Conservation (phyloP, 2,113 vertebrate genomes). For the Chloropsis cyanopogon region DNA sequence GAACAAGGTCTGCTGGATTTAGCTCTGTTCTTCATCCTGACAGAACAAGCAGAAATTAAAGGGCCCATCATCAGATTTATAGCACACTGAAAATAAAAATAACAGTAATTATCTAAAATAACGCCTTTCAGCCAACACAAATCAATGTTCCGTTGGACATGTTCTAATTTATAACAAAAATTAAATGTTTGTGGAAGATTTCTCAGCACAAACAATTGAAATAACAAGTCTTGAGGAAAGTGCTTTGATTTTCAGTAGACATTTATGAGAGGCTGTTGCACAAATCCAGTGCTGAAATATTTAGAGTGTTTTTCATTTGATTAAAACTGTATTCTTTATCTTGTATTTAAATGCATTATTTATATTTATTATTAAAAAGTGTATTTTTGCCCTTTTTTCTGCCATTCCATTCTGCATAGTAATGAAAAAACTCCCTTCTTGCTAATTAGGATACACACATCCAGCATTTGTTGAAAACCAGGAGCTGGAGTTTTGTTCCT, state of each 20-base stretch:
- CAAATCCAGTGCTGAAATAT: background rate
- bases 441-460: background rate
- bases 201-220: background rate
- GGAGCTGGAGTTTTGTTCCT: background rate
- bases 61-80: conserved; percentile 7
- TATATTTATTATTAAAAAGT: background rate
- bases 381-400: background rate
- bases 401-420: background rate
- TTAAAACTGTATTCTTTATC: background rate
- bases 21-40: conserved; percentile 28
- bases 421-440: background rate
- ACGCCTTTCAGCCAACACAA: background rate
- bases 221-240: background rate
- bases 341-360: background rate
- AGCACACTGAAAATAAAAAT: background rate
- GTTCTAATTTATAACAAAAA: background rate
- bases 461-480: background rate
- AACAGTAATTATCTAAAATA: background rate
- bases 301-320: background rate
- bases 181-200: background rate
- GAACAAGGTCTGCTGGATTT: conserved; percentile 47
- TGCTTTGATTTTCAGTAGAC: background rate
- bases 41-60: conserved; percentile 43
- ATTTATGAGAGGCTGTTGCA: background rate
- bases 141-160: background rate